These are phyloP conservation scores for Luffia ferchaultella DNA, from an alignment of 2,888 invertebrate species.

Conservation along the genomic window DNA sequence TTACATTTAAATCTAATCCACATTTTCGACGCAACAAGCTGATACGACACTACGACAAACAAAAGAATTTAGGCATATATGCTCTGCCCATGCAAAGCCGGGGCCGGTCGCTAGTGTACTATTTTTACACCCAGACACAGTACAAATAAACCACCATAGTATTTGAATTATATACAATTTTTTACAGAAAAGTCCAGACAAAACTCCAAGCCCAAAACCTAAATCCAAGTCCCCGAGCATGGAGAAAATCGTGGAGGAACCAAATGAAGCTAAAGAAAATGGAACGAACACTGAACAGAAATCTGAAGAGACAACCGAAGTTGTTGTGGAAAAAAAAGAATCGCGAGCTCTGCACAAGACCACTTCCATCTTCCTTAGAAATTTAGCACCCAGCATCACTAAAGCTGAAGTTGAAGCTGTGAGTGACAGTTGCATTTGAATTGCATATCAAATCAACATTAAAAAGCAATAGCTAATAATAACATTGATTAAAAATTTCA, in stretches of 20 bases:
- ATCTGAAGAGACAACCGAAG: conserved; percentile 59
- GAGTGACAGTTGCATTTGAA: conserved; percentile 29
- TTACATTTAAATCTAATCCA: too few relatives aligned
- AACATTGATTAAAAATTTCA: too few relatives aligned
- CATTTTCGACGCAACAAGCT: too few relatives aligned
- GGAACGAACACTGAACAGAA: conserved; percentile 49
- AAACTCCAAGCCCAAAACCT: conserved; percentile 44
- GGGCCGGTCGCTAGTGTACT: too few relatives aligned
- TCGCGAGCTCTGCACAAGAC: conserved; percentile 90
- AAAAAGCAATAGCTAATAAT: not conserved
- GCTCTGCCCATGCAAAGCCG: too few relatives aligned
- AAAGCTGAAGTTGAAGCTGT: conserved; percentile 96
- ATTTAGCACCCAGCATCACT: conserved; percentile 94
- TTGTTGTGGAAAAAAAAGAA: conserved; percentile 47
- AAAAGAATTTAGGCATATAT: too few relatives aligned
- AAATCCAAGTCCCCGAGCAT: conserved; percentile 38
- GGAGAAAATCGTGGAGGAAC: conserved; percentile 29
- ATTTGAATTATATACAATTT: too few relatives aligned
- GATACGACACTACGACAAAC: too few relatives aligned
- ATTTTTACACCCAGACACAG: too few relatives aligned
- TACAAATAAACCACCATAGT: too few relatives aligned
- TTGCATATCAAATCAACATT: not conserved
- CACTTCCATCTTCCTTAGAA: conserved; percentile 95
- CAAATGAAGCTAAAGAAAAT: conserved; percentile 31
- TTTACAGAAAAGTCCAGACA: conserved; percentile 34